Conservation (phyloP, 2,113 vertebrate species). For the Epinephelus cyanopodus region DNA sequence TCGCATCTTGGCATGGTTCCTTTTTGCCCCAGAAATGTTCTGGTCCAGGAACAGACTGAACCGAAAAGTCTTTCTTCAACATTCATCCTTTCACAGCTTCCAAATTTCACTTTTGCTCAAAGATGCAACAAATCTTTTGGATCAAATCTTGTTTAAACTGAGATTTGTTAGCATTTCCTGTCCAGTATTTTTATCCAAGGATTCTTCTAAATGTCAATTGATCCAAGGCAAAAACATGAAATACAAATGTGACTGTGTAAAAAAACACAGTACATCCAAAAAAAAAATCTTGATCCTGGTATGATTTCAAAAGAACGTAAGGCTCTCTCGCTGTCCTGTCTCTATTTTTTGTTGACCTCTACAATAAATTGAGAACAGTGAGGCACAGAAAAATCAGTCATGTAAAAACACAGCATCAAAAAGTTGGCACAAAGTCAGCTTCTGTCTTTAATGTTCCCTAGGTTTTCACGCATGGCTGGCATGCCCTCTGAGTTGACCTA, state of each 20-base stretch:
- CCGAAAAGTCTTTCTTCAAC: background rate
- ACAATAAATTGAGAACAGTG: constrained; percentile 10
- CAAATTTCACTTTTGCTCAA: background rate
- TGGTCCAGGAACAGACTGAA: background rate
- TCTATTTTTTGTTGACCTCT: background rate
- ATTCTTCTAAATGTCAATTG: background rate
- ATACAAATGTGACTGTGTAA: background rate
- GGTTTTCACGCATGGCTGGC: constrained; percentile 26
- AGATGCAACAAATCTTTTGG: background rate
- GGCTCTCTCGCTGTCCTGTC: background rate
- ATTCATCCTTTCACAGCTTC: background rate
- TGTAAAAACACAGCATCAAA: constrained; percentile 8
- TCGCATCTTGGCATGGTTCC: background rate
- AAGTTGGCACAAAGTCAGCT: constrained; percentile 14
- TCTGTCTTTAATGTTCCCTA: constrained; percentile 13
- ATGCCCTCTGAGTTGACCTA: constrained; percentile 20
- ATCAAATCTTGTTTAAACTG: background rate
- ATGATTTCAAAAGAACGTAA: no score
- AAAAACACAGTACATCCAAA: background rate
- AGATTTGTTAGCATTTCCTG: background rate
- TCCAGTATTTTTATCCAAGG: background rate
- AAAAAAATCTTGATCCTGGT: background rate
- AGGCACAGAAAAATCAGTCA: constrained; percentile 1
- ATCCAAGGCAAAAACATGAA: background rate
- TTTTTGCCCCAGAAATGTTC: background rate